Conservation (phyloP, 2,888 invertebrate genomes). For the Callimorpha dominula region DNA sequence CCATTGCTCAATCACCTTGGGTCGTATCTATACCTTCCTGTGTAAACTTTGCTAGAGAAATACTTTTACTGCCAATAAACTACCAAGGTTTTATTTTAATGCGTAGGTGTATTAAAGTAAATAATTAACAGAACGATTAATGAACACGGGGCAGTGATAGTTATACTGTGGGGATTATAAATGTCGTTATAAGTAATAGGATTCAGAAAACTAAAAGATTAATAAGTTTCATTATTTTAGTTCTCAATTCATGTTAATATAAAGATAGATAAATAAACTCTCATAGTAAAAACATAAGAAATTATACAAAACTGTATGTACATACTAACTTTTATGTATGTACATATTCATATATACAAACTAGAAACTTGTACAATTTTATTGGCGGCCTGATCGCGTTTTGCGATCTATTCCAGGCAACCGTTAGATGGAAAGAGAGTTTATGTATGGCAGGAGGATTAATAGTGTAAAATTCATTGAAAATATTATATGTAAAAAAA, state of each 20-base stretch:
- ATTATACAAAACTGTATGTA: too few relatives aligned
- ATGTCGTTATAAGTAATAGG: not conserved
- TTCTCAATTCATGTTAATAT: not conserved
- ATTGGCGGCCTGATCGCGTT: not conserved
- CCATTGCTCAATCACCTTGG: slow-evolving; percentile 46
- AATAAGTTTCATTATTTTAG: slow-evolving; percentile 1
- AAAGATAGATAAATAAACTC: not conserved
- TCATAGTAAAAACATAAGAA: not conserved
- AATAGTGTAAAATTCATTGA: too few relatives aligned
- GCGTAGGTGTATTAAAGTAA: not conserved
- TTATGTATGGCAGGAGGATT: too few relatives aligned
- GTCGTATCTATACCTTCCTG: slow-evolving; percentile 39
- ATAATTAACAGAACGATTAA: not conserved
- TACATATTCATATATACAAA: too few relatives aligned
- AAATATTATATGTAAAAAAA: too few relatives aligned
- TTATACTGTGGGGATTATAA: not conserved
- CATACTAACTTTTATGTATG: too few relatives aligned
- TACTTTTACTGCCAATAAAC: slow-evolving; percentile 35
- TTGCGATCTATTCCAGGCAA: too few relatives aligned
- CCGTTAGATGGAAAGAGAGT: too few relatives aligned
- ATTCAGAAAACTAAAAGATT: not conserved
- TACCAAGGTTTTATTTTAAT: slow-evolving; percentile 17
- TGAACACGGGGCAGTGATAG: slow-evolving; percentile 8
- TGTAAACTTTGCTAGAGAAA: slow-evolving; percentile 34
- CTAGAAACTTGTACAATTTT: not conserved